Conservation (phyloP, 2,888 invertebrate species). For the Rapana venosa region DNA sequence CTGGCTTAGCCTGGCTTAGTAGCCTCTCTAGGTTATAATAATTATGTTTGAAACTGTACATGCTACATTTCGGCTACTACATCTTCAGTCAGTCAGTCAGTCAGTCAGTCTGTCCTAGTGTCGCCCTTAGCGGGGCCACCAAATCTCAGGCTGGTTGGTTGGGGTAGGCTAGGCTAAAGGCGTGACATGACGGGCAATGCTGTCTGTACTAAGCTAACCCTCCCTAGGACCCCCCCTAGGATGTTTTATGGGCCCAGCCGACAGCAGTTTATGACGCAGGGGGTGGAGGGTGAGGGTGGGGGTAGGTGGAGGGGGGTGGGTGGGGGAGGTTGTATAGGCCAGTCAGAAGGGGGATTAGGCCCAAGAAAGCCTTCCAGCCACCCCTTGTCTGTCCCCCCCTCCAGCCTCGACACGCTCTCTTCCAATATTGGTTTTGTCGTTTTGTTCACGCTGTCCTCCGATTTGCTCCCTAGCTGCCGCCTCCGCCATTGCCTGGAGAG, state of each 20-base stretch:
- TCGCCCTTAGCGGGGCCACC: too few species aligned
- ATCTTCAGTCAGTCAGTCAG: too few species aligned
- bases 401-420: not conserved
- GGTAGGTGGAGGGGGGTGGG: too few species aligned
- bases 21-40: too few species aligned
- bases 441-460: constrained; percentile 30
- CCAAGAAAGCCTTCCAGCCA: not conserved
- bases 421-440: constrained; percentile 44
- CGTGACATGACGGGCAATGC: not conserved
- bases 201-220: constrained; percentile 1
- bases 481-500: constrained; percentile 38
- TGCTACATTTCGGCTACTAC: too few species aligned
- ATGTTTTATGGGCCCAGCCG: not conserved
- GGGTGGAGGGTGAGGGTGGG: not conserved
- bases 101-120: too few species aligned
- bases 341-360: constrained; percentile 10
- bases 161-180: not conserved
- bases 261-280: constrained; percentile 2
- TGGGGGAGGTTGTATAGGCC: not conserved
- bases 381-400: not conserved
- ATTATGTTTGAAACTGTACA: too few species aligned
- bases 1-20: too few species aligned
- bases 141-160: too few species aligned
- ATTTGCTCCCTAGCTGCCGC: constrained; percentile 42
- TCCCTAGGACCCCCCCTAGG: not conserved